Base-by-base conservation (phyloP, 1,140 invertebrate genomes). In the Eubasilissa regina region DNA sequence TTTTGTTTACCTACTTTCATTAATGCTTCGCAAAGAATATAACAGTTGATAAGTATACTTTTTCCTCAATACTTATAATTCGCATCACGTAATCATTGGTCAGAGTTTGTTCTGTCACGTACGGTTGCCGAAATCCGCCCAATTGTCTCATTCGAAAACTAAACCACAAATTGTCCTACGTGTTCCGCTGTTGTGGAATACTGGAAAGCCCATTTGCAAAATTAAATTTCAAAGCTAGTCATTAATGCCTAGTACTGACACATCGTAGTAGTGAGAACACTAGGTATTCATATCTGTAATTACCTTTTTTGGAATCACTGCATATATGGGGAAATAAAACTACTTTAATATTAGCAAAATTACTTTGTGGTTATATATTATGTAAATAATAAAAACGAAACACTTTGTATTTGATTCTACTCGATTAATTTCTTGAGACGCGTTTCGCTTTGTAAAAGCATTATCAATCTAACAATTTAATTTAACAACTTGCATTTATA, bases 161-260 rank as follows among this genome's bases (percentile, higher is more conserved):
- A 73, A 73, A 73, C 68, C 68, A 35, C 68, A 73, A 51, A 73
- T 53, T 51, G 12, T 73, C 21, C 21, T 73, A 73, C 68, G 68
- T 73, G 68, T 43, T 73, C 15, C 17, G 19, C 10, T 55, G 6
- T 17, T 21, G 4, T 17, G 44, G 44, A 21, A n/a, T 9, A 21
- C 6, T 35, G 45, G 47, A 70, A 70, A 70, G 1, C 66, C 66
- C n/a, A 44, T 15, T 48, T 15, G 17, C 43, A 47, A 17, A 47
- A 15, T 45, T 3, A 47, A 48, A n/a, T 48, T 70, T 70, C 17
- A 48, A n/a, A 25, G 19, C 21, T 47, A 21, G 66, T 70, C 45
- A 48, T 21, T 7, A 17, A 47, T 44, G 45, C 19, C 1, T 21
- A 17, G 21, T 64, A 64, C 60, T 64, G 25, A 64, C 60, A 64